These are phyloP conservation scores for Amphiprion ocellaris DNA, from an alignment of 2,113 vertebrate genomes.

Conservation along the genomic window DNA sequence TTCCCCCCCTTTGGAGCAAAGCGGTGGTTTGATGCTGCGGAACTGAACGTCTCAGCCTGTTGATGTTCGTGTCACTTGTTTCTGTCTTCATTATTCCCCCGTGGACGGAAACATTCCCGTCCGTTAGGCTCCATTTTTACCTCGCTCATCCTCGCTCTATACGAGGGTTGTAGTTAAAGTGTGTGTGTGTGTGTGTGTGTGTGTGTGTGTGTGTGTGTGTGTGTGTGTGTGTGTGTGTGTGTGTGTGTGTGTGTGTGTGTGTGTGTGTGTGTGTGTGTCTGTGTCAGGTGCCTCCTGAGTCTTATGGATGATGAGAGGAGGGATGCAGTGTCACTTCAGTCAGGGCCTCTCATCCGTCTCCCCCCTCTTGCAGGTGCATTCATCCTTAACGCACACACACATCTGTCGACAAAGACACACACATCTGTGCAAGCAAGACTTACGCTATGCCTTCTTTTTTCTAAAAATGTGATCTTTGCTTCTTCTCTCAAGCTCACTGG, in stretches of 20 bases:
- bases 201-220: slow-evolving; percentile 27
- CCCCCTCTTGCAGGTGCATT: slow-evolving; percentile 53
- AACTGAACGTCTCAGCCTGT: slow-evolving; percentile 50
- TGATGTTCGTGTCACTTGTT: slow-evolving; percentile 51
- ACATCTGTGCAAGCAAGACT: slow-evolving; percentile 37
- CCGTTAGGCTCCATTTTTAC: slow-evolving; percentile 19
- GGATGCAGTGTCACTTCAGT: slow-evolving; percentile 71
- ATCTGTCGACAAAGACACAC: slow-evolving; percentile 17
- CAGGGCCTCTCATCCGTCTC: slow-evolving; percentile 71
- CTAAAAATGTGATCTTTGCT: neutral
- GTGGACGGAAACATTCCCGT: slow-evolving; percentile 20
- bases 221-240: slow-evolving; percentile 13
- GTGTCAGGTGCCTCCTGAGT: slow-evolving; percentile 51
- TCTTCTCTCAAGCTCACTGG: slow-evolving; percentile 36
- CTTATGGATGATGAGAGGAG: slow-evolving; percentile 64
- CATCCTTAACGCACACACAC: slow-evolving; percentile 55
- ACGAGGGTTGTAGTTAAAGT: neutral
- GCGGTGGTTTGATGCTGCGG: slow-evolving; percentile 28
- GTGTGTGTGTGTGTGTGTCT: neutral
- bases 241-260: slow-evolving; percentile 27
- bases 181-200: slow-evolving; percentile 39
- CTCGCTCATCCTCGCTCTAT: slow-evolving; percentile 33
- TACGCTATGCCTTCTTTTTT: slow-evolving; percentile 14
- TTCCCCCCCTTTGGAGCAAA: neutral
- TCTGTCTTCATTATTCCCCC: slow-evolving; percentile 54